Base-by-base conservation (phyloP, 2,113 vertebrate genomes). In the Lanius ludovicianus region DNA sequence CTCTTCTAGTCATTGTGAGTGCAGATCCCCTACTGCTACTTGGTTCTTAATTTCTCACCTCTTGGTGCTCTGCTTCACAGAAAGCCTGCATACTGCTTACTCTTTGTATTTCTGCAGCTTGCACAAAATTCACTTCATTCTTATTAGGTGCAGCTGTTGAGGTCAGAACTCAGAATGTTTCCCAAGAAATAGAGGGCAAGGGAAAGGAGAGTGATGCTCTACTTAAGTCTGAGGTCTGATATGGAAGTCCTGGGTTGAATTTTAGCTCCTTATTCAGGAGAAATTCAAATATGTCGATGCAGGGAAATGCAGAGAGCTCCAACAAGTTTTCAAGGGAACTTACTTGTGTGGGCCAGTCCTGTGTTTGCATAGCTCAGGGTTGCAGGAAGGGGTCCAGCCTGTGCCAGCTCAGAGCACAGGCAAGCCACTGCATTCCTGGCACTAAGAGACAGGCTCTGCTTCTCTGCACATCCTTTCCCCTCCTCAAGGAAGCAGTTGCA, bases 281-380 rank as follows among this genome's bases (percentile, higher is more conserved):
- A 57, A 82, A n/a, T 2, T 49, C 46, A 57, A 78, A 49, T n/a
- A 41, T 7, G 15, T 20, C 57, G 6, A 25, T 10, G 3, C 6
- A 53, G n/a, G 18, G 7, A 63, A 91, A 42, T 22, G 15, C 30
- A 80, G 68, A 80, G 30, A 65, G 9, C 27, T 84, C 21, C 41
- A 52, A 30, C 2, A 62, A 37, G 35, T 78, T 87, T 46, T 85
- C 35, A 63, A 23, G 41, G 44, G 23, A 9, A 28, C 3, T 79
- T 75, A 21, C 33, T 11, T 7, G 8, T 1, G 1, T 42, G 27
- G 25, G 25, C 18, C 13, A 42, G 39, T 46, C 25, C 15, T 0
- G 0, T 42, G 24, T 85, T 63, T 79, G 39, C 7, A 3, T 4
- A 15, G 15, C 11, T 89, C 21, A 44, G 44, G 9, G 21, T 3